These are phyloP conservation scores for Lamellibrachia columna DNA, from an alignment of 2,888 invertebrate species.

Conservation along the genomic window DNA sequence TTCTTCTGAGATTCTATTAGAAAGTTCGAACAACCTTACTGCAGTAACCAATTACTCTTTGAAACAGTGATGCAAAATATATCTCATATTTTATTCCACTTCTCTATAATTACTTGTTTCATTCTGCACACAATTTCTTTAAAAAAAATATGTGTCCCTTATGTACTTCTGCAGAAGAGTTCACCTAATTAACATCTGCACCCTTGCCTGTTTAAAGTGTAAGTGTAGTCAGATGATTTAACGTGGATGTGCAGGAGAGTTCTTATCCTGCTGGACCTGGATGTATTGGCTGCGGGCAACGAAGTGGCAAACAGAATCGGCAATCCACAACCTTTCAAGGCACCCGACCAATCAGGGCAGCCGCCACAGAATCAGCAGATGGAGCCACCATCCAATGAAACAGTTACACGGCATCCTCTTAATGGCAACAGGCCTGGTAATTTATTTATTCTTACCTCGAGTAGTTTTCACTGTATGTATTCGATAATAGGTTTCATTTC, in stretches of 20 bases:
- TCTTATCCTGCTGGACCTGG: constrained; percentile 83
- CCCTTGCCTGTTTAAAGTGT: too few relatives aligned
- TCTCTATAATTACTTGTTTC: too few relatives aligned
- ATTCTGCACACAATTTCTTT: too few relatives aligned
- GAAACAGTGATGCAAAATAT: neutral
- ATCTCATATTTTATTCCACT: constrained; percentile 16
- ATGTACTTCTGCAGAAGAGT: too few relatives aligned
- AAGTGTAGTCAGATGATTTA: neutral
- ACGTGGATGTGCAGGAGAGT: constrained; percentile 74
- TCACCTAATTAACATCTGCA: too few relatives aligned
- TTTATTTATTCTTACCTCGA: neutral
- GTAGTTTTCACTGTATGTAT: too few relatives aligned
- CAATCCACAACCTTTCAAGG: constrained; percentile 72
- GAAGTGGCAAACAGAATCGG: constrained; percentile 82
- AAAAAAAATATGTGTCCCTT: too few relatives aligned
- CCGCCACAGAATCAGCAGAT: constrained; percentile 39
- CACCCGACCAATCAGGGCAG: constrained; percentile 14
- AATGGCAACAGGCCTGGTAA: constrained; percentile 25
- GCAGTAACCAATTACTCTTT: too few relatives aligned
- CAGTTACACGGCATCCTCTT: neutral
- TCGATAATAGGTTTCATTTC: too few relatives aligned
- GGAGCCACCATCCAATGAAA: constrained; percentile 28
- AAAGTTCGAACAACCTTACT: too few relatives aligned
- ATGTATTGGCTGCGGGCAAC: constrained; percentile 77
- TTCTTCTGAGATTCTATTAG: too few relatives aligned